Base-by-base conservation (phyloP, 2,888 invertebrate genomes). In the Andrena marginata region DNA sequence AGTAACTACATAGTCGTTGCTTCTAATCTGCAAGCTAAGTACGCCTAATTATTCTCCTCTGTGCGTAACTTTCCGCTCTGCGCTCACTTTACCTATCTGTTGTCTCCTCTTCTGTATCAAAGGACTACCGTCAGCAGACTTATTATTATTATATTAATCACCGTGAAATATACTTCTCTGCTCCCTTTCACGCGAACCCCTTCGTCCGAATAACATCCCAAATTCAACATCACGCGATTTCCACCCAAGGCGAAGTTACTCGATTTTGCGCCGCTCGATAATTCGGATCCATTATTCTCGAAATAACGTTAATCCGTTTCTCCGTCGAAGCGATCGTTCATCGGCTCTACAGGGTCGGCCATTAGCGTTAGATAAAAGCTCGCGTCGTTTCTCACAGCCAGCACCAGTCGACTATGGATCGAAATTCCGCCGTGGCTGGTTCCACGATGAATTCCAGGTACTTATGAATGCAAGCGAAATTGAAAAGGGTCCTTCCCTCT, bases 401-500 rank as follows among this genome's bases (percentile, higher is more conserved):
- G n/a, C 13, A 42, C 16, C 10, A 29, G 59, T 68, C 49, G 74
- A 59, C 62, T 70, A 51, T 29, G 20, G 29, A 54, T 56, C 71
- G 70, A 42, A 42, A 64, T 42, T 26, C 54, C 42, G 10, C 23
- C 48, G 29, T 13, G 60, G 8, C 29, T 7, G 20, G 72, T 10
- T 72, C 73, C 54, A 42, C 67, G 72, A 75, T 79, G 74, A 77
- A 74, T n/a, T 56, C 26, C 23, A 20, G 49, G 20, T 70, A 76
- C 67, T 67, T 78, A 69, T 48, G 72, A 80, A 80, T 65, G 71
- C 78, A 42, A 62, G 54, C 35, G 70, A 82, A 82, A 83, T 83
- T 77, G 83, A 82, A 83, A 82, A 82, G 77, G 71, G 72, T 69
- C 16, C 13, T 16, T 4, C 42, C 16, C 42, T 42, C 42, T 16